phyloP scores from a whole-genome alignment of 2,888 invertebrate species.

The Himalopsyche japonica region DNA sequence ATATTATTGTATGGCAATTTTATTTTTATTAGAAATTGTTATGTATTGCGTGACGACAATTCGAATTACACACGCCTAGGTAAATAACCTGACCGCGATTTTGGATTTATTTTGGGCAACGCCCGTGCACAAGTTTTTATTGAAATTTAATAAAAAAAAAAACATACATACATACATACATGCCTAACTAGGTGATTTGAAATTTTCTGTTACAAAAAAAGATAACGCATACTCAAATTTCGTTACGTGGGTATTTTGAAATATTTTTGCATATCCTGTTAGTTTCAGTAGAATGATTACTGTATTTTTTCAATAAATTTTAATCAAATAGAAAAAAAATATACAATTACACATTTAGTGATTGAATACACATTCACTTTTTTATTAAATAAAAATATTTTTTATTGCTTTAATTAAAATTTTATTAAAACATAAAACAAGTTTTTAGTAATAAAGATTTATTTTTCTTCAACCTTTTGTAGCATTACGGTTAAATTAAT shows the following conservation, averaged over 20 bases:
- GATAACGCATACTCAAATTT: neutral
- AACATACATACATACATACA: neutral
- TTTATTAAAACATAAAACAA: too few relatives aligned
- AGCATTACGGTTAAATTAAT: too few relatives aligned
- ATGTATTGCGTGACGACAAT: neutral
- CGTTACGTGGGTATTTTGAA: neutral
- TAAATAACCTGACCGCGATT: neutral
- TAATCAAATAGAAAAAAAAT: too few relatives aligned
- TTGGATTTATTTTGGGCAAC: neutral
- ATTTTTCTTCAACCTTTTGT: too few relatives aligned
- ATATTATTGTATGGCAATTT: neutral
- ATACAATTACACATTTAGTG: too few relatives aligned
- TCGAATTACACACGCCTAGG: neutral
- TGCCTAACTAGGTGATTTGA: neutral
- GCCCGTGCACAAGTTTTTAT: neutral
- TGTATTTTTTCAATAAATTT: too few relatives aligned
- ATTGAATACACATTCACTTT: too few relatives aligned
- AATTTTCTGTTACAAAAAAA: neutral
- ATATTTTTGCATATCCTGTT: neutral
- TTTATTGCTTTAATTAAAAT: too few relatives aligned
- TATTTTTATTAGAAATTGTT: neutral
- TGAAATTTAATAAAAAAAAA: neutral
- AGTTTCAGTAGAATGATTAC: neutral
- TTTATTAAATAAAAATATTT: too few relatives aligned
- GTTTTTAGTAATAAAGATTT: too few relatives aligned